Evolutionary conservation across 2,888 invertebrate species (phyloP).

Genomic region (Ceratothoa steindachneri): DNA sequence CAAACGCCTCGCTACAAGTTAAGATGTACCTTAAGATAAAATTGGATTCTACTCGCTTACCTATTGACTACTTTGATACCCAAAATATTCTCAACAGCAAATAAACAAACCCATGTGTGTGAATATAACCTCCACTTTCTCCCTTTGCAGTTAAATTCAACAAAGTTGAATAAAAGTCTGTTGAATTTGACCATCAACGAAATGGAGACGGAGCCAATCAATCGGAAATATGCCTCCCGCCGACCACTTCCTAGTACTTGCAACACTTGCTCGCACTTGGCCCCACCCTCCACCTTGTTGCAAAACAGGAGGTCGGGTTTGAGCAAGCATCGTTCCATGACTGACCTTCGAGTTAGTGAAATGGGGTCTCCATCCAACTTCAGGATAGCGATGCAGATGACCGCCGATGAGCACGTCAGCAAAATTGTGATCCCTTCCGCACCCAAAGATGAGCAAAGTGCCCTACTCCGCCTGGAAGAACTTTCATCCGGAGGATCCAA

Average conservation of each 20-base stretch:
- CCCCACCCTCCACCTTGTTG: background rate
- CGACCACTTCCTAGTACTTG: background rate
- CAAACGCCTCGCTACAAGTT: no score
- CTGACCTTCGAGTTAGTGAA: background rate
- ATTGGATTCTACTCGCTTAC: no score
- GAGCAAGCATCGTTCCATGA: background rate
- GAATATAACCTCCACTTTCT: no score
- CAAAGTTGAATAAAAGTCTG: background rate
- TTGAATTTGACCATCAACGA: slow-evolving; percentile 6
- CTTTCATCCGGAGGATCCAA: background rate
- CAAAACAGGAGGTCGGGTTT: background rate
- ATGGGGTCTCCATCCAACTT: background rate
- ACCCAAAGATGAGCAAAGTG: slow-evolving; percentile 4
- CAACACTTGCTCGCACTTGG: background rate
- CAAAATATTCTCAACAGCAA: background rate
- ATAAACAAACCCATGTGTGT: background rate
- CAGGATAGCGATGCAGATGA: slow-evolving; percentile 1
- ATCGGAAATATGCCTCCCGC: background rate
- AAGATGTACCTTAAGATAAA: no score
- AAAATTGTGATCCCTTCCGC: background rate
- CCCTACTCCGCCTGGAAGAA: background rate
- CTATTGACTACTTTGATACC: no score
- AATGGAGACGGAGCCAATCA: background rate
- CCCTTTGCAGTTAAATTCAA: no score
- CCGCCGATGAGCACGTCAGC: background rate